Evolutionary conservation across 2,113 vertebrate genomes (phyloP).

Genomic region (Hoplias malabaricus): DNA sequence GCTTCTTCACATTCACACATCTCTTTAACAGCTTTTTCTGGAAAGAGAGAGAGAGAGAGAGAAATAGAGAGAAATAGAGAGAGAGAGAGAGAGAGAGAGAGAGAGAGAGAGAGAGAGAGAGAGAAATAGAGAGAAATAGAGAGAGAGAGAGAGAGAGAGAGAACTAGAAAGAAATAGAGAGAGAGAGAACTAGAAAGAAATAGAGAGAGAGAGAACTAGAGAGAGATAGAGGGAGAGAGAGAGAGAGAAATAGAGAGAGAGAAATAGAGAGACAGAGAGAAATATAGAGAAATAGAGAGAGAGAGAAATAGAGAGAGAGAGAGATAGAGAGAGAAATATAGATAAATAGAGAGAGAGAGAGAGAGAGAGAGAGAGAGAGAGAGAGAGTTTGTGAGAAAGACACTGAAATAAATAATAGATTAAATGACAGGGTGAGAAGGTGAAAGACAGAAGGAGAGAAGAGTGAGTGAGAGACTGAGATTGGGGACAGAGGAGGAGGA

Average conservation of each 20-base stretch:
- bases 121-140: background rate
- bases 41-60: no score
- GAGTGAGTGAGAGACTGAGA: background rate
- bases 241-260: background rate
- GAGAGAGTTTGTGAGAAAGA: no score
- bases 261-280: background rate
- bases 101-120: background rate
- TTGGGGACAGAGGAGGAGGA: slow-evolving; percentile 36
- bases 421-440: no score
- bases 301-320: background rate
- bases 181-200: no score
- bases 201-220: background rate
- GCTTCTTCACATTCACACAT: no score
- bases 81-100: no score
- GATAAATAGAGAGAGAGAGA: background rate
- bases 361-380: background rate
- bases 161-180: background rate
- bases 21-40: no score
- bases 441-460: no score
- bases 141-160: background rate
- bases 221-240: background rate
- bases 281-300: no score
- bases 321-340: background rate
- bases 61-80: no score
- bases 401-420: no score